Conservation (phyloP, 2,113 vertebrate species). For the Plecturocebus donacophilus region DNA sequence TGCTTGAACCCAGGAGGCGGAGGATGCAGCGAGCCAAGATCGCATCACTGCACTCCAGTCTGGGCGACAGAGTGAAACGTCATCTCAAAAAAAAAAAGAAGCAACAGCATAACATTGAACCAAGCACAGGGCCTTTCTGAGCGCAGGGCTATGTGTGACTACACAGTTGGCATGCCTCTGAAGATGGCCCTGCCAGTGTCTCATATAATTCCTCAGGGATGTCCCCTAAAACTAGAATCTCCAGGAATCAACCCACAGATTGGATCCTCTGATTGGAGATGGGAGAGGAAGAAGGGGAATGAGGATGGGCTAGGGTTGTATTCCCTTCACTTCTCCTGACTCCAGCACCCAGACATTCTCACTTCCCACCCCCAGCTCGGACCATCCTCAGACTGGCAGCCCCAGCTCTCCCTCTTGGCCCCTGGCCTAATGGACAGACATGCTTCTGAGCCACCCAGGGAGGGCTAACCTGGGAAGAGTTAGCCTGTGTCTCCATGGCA, state of each 20-base stretch:
- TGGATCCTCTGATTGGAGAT: neutral
- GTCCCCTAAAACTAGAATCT: neutral
- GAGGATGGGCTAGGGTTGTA: neutral
- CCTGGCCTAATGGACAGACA: neutral
- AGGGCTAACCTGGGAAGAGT: neutral
- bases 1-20: too few species aligned
- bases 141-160: neutral
- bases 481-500: neutral
- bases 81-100: too few species aligned
- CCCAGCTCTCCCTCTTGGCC: neutral
- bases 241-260: neutral
- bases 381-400: neutral
- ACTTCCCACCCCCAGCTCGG: neutral
- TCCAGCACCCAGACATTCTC: neutral
- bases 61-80: too few species aligned
- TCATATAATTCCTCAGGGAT: neutral
- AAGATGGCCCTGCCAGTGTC: neutral
- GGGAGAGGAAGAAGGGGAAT: neutral
- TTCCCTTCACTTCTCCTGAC: neutral
- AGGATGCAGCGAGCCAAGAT: too few species aligned
- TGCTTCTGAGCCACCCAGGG: neutral
- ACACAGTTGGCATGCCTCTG: too few species aligned
- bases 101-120: too few species aligned
- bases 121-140: neutral
- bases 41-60: too few species aligned